Base-by-base conservation (phyloP, 1,140 invertebrate species). In the Sitophilus oryzae region DNA sequence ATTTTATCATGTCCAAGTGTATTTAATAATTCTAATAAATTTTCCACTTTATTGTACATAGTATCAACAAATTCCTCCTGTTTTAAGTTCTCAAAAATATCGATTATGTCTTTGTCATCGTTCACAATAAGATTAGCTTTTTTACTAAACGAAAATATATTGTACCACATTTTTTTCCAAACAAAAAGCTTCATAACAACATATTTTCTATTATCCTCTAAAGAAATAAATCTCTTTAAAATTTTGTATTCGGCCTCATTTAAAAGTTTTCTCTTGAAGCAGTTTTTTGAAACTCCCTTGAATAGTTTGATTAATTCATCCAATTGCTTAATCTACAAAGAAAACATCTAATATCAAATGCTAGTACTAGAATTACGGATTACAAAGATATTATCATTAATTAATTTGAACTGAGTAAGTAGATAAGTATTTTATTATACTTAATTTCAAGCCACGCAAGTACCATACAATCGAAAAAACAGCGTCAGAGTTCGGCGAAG, bases 151-250 rank as follows among this genome's bases (percentile, higher is more conserved):
- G 16, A 41, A n/a, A 51, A 51, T 18, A 52, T 41, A 36, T 55
- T 59, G 41, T 51, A 54, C 46, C 52, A 55, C 14, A 15, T 25
- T 25, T 21, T 40, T 21, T 51, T 37, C 45, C 47, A 55, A 11
- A 51, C 20, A 16, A 22, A 59, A 10, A 59, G 21, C 46, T 59
- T 59, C 34, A 54, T 23, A 25, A 49, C 25, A 40, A 55, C 40
- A 45, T 46, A 59, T 25, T 55, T 37, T 16, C 44, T 35, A 1
- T 55, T 30, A 6, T 40, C 36, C 6, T 23, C 25, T 41, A 55
- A 20, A n/a, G 5, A 16, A 11, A 20, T n/a, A 55, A 55, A 55
- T 3, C 19, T 22, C 4, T n/a, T 41, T 11, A 55, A 20, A 11
- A 55, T 34, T 11, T 19, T 16, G 6, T 3, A 16, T 52, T 52